Evolutionary conservation across 2,113 vertebrate genomes (phyloP).

Genomic region (Myotis davidii): DNA sequence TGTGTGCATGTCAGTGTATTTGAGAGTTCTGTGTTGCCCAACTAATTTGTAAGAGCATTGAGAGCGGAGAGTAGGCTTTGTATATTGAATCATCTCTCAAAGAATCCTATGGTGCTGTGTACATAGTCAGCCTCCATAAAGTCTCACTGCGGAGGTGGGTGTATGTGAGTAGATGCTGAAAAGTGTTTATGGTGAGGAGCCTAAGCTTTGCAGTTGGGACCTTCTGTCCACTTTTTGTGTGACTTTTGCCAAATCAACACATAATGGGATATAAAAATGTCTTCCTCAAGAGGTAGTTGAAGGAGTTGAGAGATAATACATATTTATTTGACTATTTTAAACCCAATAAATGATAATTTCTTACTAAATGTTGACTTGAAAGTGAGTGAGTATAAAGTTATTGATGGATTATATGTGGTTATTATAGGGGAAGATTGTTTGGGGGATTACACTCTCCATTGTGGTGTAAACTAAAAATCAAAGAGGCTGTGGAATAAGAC

Average conservation of each 20-base stretch:
- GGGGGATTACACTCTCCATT: not conserved
- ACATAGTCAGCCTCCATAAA: not conserved
- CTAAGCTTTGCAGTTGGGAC: not conserved
- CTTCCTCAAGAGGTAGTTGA: not conserved
- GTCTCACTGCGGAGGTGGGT: not conserved
- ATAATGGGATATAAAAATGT: not conserved
- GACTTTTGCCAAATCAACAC: not conserved
- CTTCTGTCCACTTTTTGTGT: not conserved
- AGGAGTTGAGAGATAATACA: not conserved
- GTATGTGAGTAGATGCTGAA: accelerated
- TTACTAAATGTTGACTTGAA: not conserved
- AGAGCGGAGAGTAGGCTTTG: not conserved
- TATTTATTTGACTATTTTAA: not conserved
- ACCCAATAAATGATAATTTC: not conserved
- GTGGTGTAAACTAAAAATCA: not conserved
- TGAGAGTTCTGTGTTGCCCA: not conserved
- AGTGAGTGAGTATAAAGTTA: not conserved
- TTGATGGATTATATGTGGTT: not conserved
- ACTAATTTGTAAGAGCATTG: not conserved
- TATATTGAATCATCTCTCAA: not conserved
- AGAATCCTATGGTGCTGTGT: not conserved
- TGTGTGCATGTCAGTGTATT: not conserved
- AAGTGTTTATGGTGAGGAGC: not conserved
- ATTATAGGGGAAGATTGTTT: not conserved
- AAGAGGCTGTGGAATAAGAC: not conserved